phyloP scores from a whole-genome alignment of 2,888 invertebrate genomes.

The Barypeithes pellucidus region DNA sequence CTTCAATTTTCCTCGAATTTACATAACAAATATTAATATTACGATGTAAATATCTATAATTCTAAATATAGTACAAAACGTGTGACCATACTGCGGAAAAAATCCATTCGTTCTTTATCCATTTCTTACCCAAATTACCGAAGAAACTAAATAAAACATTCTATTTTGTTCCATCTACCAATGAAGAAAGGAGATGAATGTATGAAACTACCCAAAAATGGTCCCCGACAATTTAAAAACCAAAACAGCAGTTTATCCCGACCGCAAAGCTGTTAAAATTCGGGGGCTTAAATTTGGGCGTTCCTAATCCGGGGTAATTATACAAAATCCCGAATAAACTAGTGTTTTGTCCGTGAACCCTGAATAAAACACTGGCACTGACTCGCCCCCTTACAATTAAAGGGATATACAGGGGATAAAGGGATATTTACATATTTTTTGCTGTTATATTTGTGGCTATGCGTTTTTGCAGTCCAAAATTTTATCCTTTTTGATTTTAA shows the following conservation, averaged over 20 bases:
- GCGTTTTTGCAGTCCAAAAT: too few species aligned
- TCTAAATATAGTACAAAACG: too few species aligned
- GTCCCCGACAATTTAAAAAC: neutral
- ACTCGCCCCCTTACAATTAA: conserved; percentile 17
- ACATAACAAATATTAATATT: neutral
- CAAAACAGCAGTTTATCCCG: neutral
- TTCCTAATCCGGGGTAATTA: conserved; percentile 22
- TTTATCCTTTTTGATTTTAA: too few species aligned
- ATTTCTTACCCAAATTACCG: too few species aligned
- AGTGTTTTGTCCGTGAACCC: conserved; percentile 17
- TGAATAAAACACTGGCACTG: conserved; percentile 21
- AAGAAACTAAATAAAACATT: too few species aligned
- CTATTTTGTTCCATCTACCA: too few species aligned
- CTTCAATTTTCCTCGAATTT: neutral
- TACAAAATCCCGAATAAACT: conserved; percentile 24
- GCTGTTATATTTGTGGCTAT: too few species aligned
- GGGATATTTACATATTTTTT: neutral
- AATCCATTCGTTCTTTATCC: too few species aligned
- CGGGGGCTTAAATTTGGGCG: conserved; percentile 18
- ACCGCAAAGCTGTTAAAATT: conserved; percentile 18
- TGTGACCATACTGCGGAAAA: too few species aligned
- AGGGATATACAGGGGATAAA: conserved; percentile 1
- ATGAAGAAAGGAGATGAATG: too few species aligned
- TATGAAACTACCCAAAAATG: neutral
- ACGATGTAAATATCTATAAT: too few species aligned